These are phyloP conservation scores for Mayetiola destructor DNA, from an alignment of 2,888 invertebrate species.

Conservation along the genomic window DNA sequence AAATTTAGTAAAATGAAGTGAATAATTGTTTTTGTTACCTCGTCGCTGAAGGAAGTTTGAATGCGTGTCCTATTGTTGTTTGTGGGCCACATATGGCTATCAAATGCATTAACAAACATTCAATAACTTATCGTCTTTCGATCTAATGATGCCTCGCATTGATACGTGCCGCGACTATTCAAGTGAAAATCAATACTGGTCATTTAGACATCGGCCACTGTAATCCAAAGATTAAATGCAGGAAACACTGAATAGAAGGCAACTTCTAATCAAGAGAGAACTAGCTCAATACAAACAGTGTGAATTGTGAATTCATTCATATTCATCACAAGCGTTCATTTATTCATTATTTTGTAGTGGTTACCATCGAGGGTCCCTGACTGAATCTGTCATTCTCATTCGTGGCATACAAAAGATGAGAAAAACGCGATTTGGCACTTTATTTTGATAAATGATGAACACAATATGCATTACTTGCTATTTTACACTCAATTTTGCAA, in stretches of 20 bases:
- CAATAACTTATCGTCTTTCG: not conserved
- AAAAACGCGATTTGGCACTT: not conserved
- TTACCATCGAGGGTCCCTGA: too few relatives aligned
- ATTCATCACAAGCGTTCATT: too few relatives aligned
- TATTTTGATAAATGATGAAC: not conserved
- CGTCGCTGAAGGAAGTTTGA: constrained; percentile 3
- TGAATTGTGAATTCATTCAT: too few relatives aligned
- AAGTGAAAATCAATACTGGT: not conserved
- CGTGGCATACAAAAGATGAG: not conserved
- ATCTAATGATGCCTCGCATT: not conserved
- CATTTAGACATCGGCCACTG: too few relatives aligned
- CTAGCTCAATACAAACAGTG: too few relatives aligned
- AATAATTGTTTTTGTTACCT: constrained; percentile 10
- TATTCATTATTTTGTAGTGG: too few relatives aligned
- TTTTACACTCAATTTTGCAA: not conserved
- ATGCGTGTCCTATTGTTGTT: not conserved
- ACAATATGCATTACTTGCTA: constrained; percentile 4
- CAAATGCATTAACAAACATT: not conserved
- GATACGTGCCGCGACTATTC: not conserved
- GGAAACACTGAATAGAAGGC: too few relatives aligned
- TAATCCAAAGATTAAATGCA: too few relatives aligned
- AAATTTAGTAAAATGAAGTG: constrained; percentile 1
- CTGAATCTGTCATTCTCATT: too few relatives aligned
- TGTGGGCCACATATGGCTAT: constrained; percentile 2
- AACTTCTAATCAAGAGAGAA: too few relatives aligned